Evolutionary conservation across 64 coral and sea anemone species (phyloP), one percentile per base, ranked within the genome.

Genomic region (Orbicella faveolata): DNA sequence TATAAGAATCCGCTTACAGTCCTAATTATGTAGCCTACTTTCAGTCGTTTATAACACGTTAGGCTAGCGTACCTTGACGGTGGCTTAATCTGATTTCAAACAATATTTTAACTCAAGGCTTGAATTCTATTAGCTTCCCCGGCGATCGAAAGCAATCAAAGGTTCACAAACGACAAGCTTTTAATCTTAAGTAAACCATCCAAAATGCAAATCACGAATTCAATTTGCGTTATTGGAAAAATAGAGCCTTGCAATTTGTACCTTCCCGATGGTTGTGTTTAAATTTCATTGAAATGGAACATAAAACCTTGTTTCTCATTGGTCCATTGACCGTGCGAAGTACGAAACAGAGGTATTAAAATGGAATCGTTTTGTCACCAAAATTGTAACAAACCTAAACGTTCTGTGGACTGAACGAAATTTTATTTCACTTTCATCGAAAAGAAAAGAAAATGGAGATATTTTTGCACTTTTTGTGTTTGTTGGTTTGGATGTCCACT

Each of bases 201-300:
- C 3, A 67, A 67, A 67, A 67, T 77, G 75, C 75, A 77, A 77
- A 77, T 77, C 37, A 48, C 36, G 10, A 39, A 77, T 77, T 51
- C 52, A 51, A 77, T 77, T 77, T 77, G 16, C 12, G 18, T 9
- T 77, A 51, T 51, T 20, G 36, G 36, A 51, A 77, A 51, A 41
- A 18, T 74, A 36, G 39, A 9, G 19, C 36, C 36, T 20, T 20
- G 14, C 20, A 77, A 36, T 76, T 67, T 67, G 18, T 19, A 67
- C 64, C 19, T 67, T 21, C 16, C 18, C 18, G 20, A 65, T 9
- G 35, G 74, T 26, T 41, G 12, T 76, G 36, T 76, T 76, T 76
- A 16, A 13, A 37, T 76, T 37, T 76, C 36, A 44, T 41, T 10
- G 44, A 41, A 76, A 16, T 1, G 37, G 74, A 15, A 13, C 2